phyloP scores from a whole-genome alignment of 2,888 invertebrate genomes.

The Aphidius colemani region DNA sequence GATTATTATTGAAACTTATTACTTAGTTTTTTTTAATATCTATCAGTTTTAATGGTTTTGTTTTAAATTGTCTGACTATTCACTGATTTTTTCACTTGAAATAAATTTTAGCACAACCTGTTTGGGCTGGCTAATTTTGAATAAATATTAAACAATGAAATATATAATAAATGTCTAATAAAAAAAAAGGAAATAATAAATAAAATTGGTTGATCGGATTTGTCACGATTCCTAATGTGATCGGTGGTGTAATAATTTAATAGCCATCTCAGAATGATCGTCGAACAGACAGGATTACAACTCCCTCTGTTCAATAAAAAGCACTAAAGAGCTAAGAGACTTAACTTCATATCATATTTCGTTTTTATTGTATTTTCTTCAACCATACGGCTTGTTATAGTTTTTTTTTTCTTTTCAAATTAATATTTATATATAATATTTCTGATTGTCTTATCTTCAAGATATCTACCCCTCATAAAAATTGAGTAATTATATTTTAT shows the following conservation, averaged over 20 bases:
- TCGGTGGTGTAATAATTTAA: conserved; percentile 58
- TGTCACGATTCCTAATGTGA: conserved; percentile 58
- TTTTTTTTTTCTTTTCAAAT: conserved; percentile 1
- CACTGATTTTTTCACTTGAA: no score
- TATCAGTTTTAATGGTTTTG: no score
- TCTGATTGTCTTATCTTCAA: no score
- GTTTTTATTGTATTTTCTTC: conserved; percentile 31
- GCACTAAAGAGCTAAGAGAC: conserved; percentile 60
- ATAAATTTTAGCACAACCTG: no score
- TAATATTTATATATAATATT: conserved; percentile 20
- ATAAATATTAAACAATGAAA: conserved; percentile 1
- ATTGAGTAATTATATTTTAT: conserved; percentile 1
- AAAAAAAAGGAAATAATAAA: background rate
- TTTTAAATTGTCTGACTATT: no score
- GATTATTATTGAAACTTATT: no score
- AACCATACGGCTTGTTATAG: conserved; percentile 29
- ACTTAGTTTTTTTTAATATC: no score
- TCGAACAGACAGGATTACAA: conserved; percentile 30
- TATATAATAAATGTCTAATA: background rate
- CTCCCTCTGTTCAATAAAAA: conserved; percentile 33
- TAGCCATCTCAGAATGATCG: conserved; percentile 52
- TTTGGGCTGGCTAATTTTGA: no score
- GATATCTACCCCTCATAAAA: background rate
- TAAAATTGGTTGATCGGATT: conserved; percentile 51
- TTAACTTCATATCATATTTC: conserved; percentile 57